These are phyloP conservation scores for Branchipolynoe longqiensis DNA, from an alignment of 2,888 invertebrate species.

Conservation along the genomic window DNA sequence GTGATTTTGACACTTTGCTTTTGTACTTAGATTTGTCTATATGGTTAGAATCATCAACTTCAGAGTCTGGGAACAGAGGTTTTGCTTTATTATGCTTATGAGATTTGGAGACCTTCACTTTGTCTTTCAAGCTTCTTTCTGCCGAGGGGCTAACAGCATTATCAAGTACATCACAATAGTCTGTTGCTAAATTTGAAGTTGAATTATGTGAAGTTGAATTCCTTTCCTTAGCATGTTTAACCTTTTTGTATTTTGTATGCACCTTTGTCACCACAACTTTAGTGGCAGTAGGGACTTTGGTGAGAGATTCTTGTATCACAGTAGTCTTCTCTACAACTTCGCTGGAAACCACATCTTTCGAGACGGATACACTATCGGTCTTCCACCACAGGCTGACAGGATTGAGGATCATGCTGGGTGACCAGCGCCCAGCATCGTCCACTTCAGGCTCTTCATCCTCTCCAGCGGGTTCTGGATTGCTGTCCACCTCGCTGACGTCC, in stretches of 20 bases:
- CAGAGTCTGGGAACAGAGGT: too few species aligned
- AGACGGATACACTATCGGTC: background rate
- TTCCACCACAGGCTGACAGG: conserved; percentile 26
- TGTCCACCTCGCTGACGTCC: too few species aligned
- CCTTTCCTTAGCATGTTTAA: background rate
- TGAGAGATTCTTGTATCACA: background rate
- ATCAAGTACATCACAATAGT: too few species aligned
- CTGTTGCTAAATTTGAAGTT: too few species aligned
- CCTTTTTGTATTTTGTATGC: conserved; percentile 1
- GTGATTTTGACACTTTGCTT: too few species aligned
- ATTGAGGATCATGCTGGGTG: conserved; percentile 26
- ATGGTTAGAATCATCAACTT: too few species aligned
- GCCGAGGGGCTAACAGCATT: too few species aligned
- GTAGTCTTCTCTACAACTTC: background rate
- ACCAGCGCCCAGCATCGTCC: background rate
- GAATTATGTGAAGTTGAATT: background rate
- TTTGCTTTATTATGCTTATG: background rate
- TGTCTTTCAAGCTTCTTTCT: too few species aligned
- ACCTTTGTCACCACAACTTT: conserved; percentile 10
- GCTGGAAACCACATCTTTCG: background rate
- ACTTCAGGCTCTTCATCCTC: background rate
- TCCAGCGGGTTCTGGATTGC: too few species aligned
- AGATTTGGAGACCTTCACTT: background rate
- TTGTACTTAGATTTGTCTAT: too few species aligned
- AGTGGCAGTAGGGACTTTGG: background rate